These are phyloP conservation scores for Nephrotoma appendiculata DNA, from an alignment of 2,888 invertebrate species.

Conservation along the genomic window DNA sequence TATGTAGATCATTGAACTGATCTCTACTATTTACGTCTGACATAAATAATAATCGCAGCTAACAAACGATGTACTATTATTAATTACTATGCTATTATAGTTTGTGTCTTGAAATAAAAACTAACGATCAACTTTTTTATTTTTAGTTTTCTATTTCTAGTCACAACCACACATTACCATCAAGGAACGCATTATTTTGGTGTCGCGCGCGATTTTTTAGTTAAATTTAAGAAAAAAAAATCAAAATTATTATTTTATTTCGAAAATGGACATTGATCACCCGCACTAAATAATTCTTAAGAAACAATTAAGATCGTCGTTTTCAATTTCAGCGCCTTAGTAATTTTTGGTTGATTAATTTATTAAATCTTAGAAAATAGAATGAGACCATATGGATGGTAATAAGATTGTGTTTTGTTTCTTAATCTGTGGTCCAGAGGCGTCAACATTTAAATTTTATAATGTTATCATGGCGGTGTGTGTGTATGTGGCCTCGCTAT, in stretches of 20 bases:
- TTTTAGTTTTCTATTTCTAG: background rate
- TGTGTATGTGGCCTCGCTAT: too few relatives aligned
- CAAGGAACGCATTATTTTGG: background rate
- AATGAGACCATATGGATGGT: background rate
- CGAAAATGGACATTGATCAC: background rate
- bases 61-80: background rate
- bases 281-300: background rate
- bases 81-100: background rate
- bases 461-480: too few relatives aligned
- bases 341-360: background rate
- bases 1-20: background rate
- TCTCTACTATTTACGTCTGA: background rate
- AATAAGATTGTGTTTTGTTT: too few relatives aligned
- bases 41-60: background rate
- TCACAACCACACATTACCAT: background rate
- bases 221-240: background rate
- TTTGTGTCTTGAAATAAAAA: background rate
- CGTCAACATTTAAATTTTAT: too few relatives aligned
- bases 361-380: background rate
- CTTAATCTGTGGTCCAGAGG: too few relatives aligned
- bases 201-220: background rate
- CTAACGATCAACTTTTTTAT: background rate
- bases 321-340: background rate
- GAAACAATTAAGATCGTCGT: background rate
- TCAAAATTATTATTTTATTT: too few relatives aligned